Conservation (phyloP, 35 echinoderm and acorn worm genomes). For the Heliocidaris tuberculata region DNA sequence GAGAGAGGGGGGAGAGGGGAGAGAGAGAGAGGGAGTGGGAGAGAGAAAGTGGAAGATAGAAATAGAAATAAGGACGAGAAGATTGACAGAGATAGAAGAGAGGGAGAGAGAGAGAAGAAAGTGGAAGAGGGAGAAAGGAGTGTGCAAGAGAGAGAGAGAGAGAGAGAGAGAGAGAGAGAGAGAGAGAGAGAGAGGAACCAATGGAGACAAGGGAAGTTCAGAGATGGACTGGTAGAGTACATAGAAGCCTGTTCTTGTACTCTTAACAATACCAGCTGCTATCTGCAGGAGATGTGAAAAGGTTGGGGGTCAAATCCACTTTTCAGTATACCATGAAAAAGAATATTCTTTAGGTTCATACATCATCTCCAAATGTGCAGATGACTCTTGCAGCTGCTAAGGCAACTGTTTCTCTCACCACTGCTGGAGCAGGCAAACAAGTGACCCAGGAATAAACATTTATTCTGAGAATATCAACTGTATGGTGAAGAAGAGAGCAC, state of each 20-base stretch:
- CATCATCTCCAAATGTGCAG: background rate
- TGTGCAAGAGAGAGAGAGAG: background rate
- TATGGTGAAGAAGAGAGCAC: background rate
- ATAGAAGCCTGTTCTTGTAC: background rate
- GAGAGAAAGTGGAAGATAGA: background rate
- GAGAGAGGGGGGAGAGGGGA: background rate
- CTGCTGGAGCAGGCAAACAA: background rate
- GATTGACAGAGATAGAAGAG: too few relatives aligned
- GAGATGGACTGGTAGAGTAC: background rate
- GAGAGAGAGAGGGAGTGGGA: background rate
- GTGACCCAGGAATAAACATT: background rate
- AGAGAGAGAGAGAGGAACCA: too few relatives aligned
- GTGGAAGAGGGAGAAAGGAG: too few relatives aligned
- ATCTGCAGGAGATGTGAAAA: background rate
- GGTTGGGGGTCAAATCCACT: background rate
- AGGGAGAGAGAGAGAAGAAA: too few relatives aligned
- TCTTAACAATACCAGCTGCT: background rate
- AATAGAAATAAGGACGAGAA: too few relatives aligned
- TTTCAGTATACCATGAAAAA: background rate
- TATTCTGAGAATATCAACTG: background rate
- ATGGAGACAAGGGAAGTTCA: too few relatives aligned
- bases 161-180: background rate
- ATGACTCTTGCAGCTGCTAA: background rate
- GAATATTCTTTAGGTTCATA: background rate
- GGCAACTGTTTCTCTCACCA: conserved; percentile 1